These are phyloP conservation scores for Leucophora obtusa DNA, from an alignment of 2,888 invertebrate genomes.

Conservation along the genomic window DNA sequence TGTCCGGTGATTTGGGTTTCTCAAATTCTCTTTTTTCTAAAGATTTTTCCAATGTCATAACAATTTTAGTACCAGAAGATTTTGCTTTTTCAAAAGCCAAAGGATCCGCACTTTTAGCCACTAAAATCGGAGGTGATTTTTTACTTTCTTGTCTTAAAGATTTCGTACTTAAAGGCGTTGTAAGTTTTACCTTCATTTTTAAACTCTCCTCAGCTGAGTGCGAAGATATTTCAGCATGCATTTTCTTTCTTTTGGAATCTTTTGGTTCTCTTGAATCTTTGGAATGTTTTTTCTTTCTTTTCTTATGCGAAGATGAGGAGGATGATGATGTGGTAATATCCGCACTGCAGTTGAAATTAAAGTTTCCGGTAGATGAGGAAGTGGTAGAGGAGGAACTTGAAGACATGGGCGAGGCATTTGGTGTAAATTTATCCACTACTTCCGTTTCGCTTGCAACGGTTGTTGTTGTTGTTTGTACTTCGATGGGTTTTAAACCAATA, in stretches of 20 bases:
- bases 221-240: slow-evolving; percentile 81
- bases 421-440: slow-evolving; percentile 69
- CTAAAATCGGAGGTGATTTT: slow-evolving; percentile 32
- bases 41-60: neutral
- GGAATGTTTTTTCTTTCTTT: slow-evolving; percentile 82
- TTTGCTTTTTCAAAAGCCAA: slow-evolving; percentile 24
- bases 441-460: slow-evolving; percentile 59
- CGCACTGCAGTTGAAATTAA: slow-evolving; percentile 45
- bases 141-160: slow-evolving; percentile 70
- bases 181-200: slow-evolving; percentile 81
- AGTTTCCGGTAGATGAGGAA: slow-evolving; percentile 72
- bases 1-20: slow-evolving; percentile 9
- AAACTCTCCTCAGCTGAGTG: slow-evolving; percentile 79
- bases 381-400: slow-evolving; percentile 73
- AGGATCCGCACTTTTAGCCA: slow-evolving; percentile 45
- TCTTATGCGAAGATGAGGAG: slow-evolving; percentile 78
- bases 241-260: slow-evolving; percentile 79
- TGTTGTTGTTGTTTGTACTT: slow-evolving; percentile 64
- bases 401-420: slow-evolving; percentile 76
- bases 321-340: slow-evolving; percentile 47
- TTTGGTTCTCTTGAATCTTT: slow-evolving; percentile 78
- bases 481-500: slow-evolving; percentile 77
- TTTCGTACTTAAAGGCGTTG: slow-evolving; percentile 72
- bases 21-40: slow-evolving; percentile 12
- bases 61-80: neutral